Base-by-base conservation (phyloP, 2,797 vertebrate genomes). In the Paguma larvata region DNA sequence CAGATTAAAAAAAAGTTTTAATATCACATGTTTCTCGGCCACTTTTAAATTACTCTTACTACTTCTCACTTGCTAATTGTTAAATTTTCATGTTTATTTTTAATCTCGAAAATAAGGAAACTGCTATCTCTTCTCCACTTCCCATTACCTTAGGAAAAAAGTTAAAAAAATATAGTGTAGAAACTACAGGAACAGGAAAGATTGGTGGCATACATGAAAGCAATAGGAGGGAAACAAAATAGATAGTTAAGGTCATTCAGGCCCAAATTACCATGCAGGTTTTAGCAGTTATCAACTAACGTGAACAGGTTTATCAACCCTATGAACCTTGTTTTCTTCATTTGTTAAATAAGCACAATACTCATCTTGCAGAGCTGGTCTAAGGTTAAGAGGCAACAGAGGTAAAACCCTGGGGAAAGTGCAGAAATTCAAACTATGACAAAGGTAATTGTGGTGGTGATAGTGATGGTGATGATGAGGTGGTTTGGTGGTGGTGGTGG, bases 11-110 rank as follows among this genome's bases (percentile, higher is more conserved):
- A 85, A 41, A 89, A 73, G 32, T 63, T 92, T 93, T 88, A 87
- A 90, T 65, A 92, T 73, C 48, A 89, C 34, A 63, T 88, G 77
- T 83, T 96, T 62, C 77, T 88, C 73, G 56, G 48, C 67, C 73
- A 93, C 34, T 94, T 95, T 95, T 94, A 95, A 94, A 94, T 87
- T 91, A 89, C 30, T 82, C 90, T 96, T 79, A 92, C 80, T 82
- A n/a, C 85, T 96, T 96, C 95, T 97, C 97, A 94, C 89, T 93
- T 95, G 91, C 48, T 97, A 96, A 97, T 95, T 85, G 68, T 85
- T 97, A 67, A 78, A 90, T 93, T 95, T 95, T 95, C 95, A 56
- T 78, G 94, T 97, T 97, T 97, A 97, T 98, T 98, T 98, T 97
- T 95, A 96, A 95, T 87, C 95, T 97, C 88, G 82, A 95, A 96